Percentiles rank a stretch among this genome's conserved stretches.
These are phyloP conservation scores for Acholoe squamosa DNA, from an alignment of 2,888 invertebrate genomes.

Conservation along the genomic window DNA sequence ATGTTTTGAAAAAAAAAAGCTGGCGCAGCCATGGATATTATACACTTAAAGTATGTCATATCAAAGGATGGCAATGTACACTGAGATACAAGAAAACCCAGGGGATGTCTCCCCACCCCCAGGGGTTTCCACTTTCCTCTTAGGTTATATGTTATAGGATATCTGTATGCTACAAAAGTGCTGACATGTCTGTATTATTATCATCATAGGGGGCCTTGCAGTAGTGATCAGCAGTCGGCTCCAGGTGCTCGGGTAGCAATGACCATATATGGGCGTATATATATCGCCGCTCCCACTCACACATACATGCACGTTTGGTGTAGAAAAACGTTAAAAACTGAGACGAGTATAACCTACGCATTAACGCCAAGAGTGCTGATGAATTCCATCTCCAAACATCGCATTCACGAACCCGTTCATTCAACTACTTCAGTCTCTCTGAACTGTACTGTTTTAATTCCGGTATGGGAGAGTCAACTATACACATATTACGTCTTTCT, in stretches of 20 bases:
- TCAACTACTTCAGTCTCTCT: not conserved
- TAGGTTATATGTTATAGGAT: not conserved
- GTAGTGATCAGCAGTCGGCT: conserved; percentile 23
- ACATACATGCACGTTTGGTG: not conserved
- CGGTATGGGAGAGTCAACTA: too few relatives aligned
- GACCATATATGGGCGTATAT: not conserved
- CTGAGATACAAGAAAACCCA: not conserved
- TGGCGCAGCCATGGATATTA: conserved; percentile 10
- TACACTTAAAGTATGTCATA: conserved; percentile 17
- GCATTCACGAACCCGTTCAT: not conserved
- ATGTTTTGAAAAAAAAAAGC: conserved; percentile 27
- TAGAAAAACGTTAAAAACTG: conserved; percentile 3
- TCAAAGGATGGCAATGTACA: conserved; percentile 51
- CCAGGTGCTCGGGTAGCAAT: not conserved
- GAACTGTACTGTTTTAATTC: not conserved
- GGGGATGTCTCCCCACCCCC: not conserved
- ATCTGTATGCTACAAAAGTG: conserved; percentile 36
- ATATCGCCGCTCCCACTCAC: not conserved
- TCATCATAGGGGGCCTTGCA: not conserved
- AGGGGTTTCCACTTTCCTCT: not conserved
- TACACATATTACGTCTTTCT: not conserved
- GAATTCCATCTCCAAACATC: not conserved
- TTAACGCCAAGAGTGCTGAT: not conserved
- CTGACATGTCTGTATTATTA: not conserved
- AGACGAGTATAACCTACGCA: not conserved